Evolutionary conservation across 2,797 vertebrate species (phyloP).

Genomic region (Cottoperca gobio): DNA sequence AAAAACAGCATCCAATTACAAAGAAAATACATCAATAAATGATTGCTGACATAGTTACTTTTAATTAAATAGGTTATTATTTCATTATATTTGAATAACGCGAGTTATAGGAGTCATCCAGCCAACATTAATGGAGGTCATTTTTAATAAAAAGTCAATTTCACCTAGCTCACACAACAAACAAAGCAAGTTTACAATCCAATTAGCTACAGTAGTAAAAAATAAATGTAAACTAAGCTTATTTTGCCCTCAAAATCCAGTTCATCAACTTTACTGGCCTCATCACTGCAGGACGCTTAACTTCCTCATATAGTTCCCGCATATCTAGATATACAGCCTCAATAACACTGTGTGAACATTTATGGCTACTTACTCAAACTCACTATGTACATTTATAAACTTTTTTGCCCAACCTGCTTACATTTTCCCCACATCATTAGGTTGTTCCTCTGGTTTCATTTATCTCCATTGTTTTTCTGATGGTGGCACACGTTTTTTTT

Average conservation of each 20-base stretch:
- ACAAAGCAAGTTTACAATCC: neutral
- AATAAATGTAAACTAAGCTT: neutral
- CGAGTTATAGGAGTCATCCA: neutral
- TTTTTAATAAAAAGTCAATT: too few species aligned
- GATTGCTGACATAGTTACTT: neutral
- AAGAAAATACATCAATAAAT: too few species aligned
- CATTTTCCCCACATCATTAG: slow-evolving; percentile 29
- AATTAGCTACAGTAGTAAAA: neutral
- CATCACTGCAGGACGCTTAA: neutral
- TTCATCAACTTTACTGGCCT: too few species aligned
- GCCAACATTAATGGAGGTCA: too few species aligned
- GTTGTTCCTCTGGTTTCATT: slow-evolving; percentile 32
- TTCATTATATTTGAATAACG: neutral
- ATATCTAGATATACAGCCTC: neutral
- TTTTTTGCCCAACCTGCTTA: neutral
- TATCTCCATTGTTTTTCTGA: slow-evolving; percentile 47
- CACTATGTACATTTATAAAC: neutral
- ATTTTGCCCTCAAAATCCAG: neutral
- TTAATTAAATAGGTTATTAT: neutral
- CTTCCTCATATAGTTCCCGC: neutral
- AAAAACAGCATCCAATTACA: too few species aligned
- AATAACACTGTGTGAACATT: neutral
- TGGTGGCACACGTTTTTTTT: slow-evolving; percentile 27
- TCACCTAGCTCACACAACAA: too few species aligned
- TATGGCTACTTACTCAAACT: neutral